phyloP scores from a whole-genome alignment of 1,140 invertebrate genomes.

The Nixonia krombeini region DNA sequence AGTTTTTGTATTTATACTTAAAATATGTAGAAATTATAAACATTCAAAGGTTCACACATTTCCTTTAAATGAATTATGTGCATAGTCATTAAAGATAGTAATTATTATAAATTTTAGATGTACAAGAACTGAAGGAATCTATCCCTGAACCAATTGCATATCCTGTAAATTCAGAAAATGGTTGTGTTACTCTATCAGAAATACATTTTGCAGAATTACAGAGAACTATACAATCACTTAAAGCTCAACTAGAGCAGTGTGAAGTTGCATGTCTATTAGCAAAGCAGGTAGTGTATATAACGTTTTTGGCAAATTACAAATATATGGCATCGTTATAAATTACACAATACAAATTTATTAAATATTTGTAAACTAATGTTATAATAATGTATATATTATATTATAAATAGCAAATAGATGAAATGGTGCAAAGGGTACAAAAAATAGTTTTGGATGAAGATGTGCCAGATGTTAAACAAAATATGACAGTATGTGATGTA shows the following conservation, averaged over 20 bases:
- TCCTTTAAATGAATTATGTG: no score
- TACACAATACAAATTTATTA: no score
- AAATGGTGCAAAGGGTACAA: slow-evolving; percentile 67
- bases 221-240: slow-evolving; percentile 72
- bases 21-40: slow-evolving; percentile 15
- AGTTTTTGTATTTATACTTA: background rate
- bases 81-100: background rate
- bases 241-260: slow-evolving; percentile 63
- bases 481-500: slow-evolving; percentile 63
- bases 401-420: slow-evolving; percentile 67
- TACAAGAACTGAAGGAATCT: slow-evolving; percentile 69
- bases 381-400: no score
- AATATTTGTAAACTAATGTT: no score
- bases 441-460: slow-evolving; percentile 67
- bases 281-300: slow-evolving; percentile 59
- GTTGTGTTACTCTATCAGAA: slow-evolving; percentile 75
- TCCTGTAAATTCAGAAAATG: slow-evolving; percentile 73
- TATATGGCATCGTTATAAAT: no score
- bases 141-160: slow-evolving; percentile 49
- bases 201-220: slow-evolving; percentile 77
- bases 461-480: slow-evolving; percentile 68
- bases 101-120: slow-evolving; percentile 44
- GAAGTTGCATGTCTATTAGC: slow-evolving; percentile 59
- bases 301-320: slow-evolving; percentile 11
- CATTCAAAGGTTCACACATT: slow-evolving; percentile 4